Conservation (phyloP, 1,140 invertebrate genomes). For the Trypoxylus dichotomus region DNA sequence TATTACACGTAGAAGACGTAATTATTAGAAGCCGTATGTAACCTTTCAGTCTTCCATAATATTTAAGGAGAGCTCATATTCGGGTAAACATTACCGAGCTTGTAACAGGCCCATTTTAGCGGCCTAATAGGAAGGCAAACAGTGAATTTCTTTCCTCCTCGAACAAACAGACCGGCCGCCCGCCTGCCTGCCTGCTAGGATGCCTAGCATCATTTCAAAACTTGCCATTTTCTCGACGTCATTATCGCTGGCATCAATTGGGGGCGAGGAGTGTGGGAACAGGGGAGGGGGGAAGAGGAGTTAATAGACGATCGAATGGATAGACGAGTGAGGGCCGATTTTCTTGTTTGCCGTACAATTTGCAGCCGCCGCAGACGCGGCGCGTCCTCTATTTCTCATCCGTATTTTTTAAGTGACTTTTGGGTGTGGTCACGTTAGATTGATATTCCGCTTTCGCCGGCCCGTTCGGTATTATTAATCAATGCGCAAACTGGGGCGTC, state of each 20-base stretch:
- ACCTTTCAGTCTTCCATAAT: not conserved
- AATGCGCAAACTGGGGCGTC: not conserved
- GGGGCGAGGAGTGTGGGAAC: no score
- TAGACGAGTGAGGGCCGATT: not conserved
- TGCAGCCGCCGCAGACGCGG: not conserved
- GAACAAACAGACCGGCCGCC: not conserved
- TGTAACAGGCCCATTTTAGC: not conserved
- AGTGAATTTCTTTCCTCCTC: not conserved
- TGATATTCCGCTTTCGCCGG: not conserved
- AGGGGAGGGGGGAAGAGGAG: no score
- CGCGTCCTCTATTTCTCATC: not conserved
- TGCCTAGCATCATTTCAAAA: not conserved
- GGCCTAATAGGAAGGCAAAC: not conserved
- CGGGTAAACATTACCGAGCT: not conserved
- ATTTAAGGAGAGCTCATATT: not conserved
- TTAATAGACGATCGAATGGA: not conserved
- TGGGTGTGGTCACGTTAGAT: not conserved
- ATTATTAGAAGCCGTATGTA: no score
- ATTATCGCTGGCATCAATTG: not conserved
- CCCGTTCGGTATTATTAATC: not conserved
- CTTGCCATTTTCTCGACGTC: not conserved
- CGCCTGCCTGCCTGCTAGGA: no score
- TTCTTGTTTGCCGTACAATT: not conserved
- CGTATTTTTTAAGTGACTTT: not conserved
- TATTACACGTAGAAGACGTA: not conserved